Conservation (phyloP, 2,113 vertebrate species). For the Struthio camelus region DNA sequence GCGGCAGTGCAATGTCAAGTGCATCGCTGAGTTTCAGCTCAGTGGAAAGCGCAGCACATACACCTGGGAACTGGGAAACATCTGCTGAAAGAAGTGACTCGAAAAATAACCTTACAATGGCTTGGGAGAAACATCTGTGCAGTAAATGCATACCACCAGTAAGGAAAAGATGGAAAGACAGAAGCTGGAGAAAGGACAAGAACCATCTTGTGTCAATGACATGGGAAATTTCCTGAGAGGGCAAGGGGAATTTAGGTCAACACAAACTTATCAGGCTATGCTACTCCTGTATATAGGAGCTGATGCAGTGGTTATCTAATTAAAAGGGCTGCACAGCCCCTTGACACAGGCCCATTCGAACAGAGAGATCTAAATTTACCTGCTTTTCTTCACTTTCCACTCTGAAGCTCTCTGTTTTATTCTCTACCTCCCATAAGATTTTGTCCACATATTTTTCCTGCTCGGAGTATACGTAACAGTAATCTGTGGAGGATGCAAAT, state of each 20-base stretch:
- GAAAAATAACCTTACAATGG: slow-evolving; percentile 72
- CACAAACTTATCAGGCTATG: not conserved
- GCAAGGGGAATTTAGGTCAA: slow-evolving; percentile 23
- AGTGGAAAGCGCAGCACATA: not conserved
- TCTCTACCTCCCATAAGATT: not conserved
- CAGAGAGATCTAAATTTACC: not conserved
- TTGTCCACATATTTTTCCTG: not conserved
- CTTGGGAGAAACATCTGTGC: slow-evolving; percentile 74
- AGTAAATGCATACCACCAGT: slow-evolving; percentile 20
- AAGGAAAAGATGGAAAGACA: not conserved
- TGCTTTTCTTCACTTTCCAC: not conserved
- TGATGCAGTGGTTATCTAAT: not conserved
- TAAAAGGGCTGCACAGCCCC: not conserved
- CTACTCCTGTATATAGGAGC: not conserved
- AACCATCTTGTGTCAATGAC: not conserved
- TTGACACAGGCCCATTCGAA: not conserved
- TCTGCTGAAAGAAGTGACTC: slow-evolving; percentile 75
- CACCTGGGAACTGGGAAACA: slow-evolving; percentile 72
- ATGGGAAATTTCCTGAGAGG: slow-evolving; percentile 3
- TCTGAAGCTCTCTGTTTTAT: not conserved
- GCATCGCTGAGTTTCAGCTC: not conserved
- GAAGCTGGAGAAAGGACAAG: not conserved
- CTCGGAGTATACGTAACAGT: not conserved
- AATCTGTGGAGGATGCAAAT: not conserved
- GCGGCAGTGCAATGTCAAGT: not conserved